Conservation (phyloP, 2,797 vertebrate genomes). For the Enoplosus armatus region DNA sequence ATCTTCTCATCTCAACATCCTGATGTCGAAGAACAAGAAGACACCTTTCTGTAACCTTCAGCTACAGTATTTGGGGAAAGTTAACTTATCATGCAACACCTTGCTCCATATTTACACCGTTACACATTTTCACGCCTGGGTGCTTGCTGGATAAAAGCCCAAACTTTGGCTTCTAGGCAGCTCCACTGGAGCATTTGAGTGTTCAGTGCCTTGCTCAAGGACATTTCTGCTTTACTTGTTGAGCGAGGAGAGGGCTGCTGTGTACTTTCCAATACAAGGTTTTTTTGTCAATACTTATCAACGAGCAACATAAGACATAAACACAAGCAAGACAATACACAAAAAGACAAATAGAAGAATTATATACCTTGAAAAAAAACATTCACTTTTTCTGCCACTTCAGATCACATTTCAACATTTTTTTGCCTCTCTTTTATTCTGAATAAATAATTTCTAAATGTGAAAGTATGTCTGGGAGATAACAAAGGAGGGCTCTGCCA, state of each 20-base stretch:
- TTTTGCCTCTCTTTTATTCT: background rate
- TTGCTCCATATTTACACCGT: slow-evolving; percentile 57
- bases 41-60: slow-evolving; percentile 55
- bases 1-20: slow-evolving; percentile 29
- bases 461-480: background rate
- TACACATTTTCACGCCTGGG: slow-evolving; percentile 53
- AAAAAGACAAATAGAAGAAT: too few species aligned
- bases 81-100: slow-evolving; percentile 56
- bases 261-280: background rate
- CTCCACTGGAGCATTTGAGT: slow-evolving; percentile 39
- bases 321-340: too few species aligned
- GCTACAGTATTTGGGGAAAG: slow-evolving; percentile 25
- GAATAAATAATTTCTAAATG: background rate
- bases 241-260: background rate
- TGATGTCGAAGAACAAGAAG: slow-evolving; percentile 20
- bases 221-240: slow-evolving; percentile 33
- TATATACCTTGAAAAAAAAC: too few species aligned
- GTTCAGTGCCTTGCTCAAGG: slow-evolving; percentile 56
- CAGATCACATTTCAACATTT: too few species aligned
- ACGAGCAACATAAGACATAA: background rate
- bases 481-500: too few species aligned
- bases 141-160: slow-evolving; percentile 47
- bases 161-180: slow-evolving; percentile 20
- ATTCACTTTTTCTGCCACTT: background rate
- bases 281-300: background rate